Conservation (phyloP, 2,797 vertebrate genomes). For the Anniella stebbinsi region DNA sequence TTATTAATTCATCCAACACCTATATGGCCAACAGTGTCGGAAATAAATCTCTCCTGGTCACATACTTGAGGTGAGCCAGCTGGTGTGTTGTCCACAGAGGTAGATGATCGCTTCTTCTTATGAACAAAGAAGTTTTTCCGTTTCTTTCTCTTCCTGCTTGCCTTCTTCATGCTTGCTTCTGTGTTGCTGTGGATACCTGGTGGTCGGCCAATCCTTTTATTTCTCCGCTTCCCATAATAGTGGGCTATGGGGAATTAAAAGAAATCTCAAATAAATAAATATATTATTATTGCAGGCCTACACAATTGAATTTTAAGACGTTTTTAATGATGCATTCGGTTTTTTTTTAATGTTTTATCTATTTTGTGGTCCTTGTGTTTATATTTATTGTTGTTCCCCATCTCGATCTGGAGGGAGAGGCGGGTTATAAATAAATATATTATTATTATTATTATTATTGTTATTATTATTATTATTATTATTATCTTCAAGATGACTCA, state of each 20-base stretch:
- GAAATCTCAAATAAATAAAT: too few relatives aligned
- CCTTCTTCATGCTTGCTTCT: slow-evolving; percentile 92
- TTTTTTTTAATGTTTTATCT: too few relatives aligned
- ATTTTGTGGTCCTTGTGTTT: too few relatives aligned
- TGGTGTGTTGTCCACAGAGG: slow-evolving; percentile 96
- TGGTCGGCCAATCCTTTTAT: slow-evolving; percentile 92
- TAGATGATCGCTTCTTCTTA: slow-evolving; percentile 94
- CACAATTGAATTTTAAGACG: too few relatives aligned
- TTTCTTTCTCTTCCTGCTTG: slow-evolving; percentile 93
- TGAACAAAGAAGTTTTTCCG: slow-evolving; percentile 97
- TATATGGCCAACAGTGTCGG: not conserved
- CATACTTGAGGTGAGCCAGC: slow-evolving; percentile 95
- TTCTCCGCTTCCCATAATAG: slow-evolving; percentile 96
- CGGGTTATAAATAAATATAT: too few relatives aligned
- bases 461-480: too few relatives aligned
- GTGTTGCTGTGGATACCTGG: slow-evolving; percentile 93
- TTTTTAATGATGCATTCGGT: too few relatives aligned
- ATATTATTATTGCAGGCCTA: too few relatives aligned
- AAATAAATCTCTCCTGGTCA: not conserved
- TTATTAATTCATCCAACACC: not conserved
- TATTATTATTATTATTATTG: too few relatives aligned
- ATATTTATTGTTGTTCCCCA: too few relatives aligned
- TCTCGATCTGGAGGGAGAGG: too few relatives aligned
- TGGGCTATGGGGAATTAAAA: slow-evolving; percentile 84
- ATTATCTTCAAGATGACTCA: slow-evolving; percentile 4